Base-by-base conservation (phyloP, 1,140 invertebrate species). In the Sycophila sp. region DNA sequence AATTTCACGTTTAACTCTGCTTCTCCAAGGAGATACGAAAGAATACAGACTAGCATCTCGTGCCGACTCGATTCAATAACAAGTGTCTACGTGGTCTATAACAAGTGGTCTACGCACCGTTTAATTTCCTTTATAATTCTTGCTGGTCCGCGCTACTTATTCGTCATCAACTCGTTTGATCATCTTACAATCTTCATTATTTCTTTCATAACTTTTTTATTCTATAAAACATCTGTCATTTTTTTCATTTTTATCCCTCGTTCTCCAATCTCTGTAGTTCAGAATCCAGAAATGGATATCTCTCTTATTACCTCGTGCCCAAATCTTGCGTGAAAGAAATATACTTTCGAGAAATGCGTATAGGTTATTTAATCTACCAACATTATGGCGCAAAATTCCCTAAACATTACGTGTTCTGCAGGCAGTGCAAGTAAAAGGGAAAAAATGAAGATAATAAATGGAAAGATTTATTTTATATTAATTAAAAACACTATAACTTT, bases 21-120 rank as follows among this genome's bases (percentile, higher is more conserved):
- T 69, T 55, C 47, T 55, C 67, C 67, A 22, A 69, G 58, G 67
- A 69, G 42, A 69, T 69, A 69, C 58, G 55, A 69, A 69, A 62
- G 58, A 69, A 69, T 62, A 69, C 67, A 69, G 67, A 69, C 67
- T 47, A 69, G 67, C 67, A 63, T 69, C 58, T 55, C 67, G 49
- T 62, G 49, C 28, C 67, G 67, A 63, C 26, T 63, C 6, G 49
- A 69, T 63, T 69, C 67, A 63, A 69, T 69, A 62, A 69, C 67
- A 69, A 69, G 67, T 69, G 67, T 69, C 67, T 69, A 69, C 67
- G 67, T 69, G 67, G 67, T 63, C 67, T 69, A 62, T 45, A 69
- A 55, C 67, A 69, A 69, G 49, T 69, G 67, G 67, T 69, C 67
- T 69, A 69, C 58, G 49, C 58, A 69, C 67, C 67, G 32, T 69